These are phyloP conservation scores for Plestiodon gilberti DNA, from an alignment of 2,113 vertebrate species.

Conservation along the genomic window DNA sequence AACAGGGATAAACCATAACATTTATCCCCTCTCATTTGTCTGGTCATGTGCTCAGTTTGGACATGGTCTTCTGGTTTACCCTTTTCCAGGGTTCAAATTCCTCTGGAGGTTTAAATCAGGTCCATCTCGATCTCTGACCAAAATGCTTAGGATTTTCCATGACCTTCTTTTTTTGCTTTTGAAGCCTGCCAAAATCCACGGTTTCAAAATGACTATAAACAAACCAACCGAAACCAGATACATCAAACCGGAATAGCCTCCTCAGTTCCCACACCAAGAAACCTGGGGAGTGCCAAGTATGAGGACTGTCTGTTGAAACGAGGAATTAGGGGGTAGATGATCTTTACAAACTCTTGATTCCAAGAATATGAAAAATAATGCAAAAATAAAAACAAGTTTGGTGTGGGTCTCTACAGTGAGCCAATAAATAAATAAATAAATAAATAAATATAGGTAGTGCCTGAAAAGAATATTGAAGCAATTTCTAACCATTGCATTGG, in stretches of 20 bases:
- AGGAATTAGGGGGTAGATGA: not conserved
- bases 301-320: constrained; percentile 44
- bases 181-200: constrained; percentile 34
- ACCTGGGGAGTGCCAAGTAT: not conserved
- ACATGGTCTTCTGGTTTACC: not conserved
- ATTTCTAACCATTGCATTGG: constrained; percentile 7
- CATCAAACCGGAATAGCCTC: constrained; percentile 29
- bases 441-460: not conserved
- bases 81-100: not conserved
- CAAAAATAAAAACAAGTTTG: constrained; percentile 26
- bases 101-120: constrained; percentile 6
- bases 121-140: not conserved
- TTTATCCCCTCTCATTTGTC: not conserved
- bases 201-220: constrained; percentile 45
- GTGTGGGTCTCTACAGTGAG: not conserved
- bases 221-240: constrained; percentile 48
- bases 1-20: not conserved
- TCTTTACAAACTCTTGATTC: constrained; percentile 14
- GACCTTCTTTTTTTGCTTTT: constrained; percentile 12
- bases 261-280: constrained; percentile 25
- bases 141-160: constrained; percentile 24
- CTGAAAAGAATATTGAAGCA: not conserved
- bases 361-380: constrained; percentile 1
- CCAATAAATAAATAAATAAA: not conserved
- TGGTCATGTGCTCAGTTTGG: not conserved